Base-by-base conservation (phyloP, 2,797 vertebrate genomes). In the Cirrhinus mrigala region DNA sequence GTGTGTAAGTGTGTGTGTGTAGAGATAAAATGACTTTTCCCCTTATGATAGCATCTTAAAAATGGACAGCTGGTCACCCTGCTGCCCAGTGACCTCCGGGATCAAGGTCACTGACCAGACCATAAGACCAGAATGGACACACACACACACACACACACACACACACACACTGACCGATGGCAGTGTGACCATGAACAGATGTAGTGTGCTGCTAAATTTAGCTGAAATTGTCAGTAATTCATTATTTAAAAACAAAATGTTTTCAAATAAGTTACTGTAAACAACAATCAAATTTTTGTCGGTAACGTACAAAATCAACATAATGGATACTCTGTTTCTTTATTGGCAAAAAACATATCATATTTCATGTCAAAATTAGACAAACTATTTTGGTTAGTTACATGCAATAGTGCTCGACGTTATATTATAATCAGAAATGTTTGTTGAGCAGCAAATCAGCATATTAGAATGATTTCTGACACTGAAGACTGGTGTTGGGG, bases 61-160 rank as follows among this genome's bases (percentile, higher is more conserved):
- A 96, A 98, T 97, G 96, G 95, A 96, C 97, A 99, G 97, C 97
- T 99, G 97, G 96, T 96, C 91, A 95, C 95, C 97, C 97, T 98
- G 97, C 97, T 98, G 97, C 96, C 97, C 95, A 94, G 94, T 98
- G 97, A 98, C 96, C 97, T 95, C 94, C 96, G 95, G 94, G 96
- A 95, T 96, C 95, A 96, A 97, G 97, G 97, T 97, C 97, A 97
- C 96, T 96, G 96, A 95, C 94, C 96, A 94, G 94, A 90, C 91
- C 93, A 93, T 92, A 93, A 92, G 91, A 92, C 92, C 93, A 91
- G 91, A 92, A 93, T 93, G 69, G 68, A 87, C 85, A 86, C 40
- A 20, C 69, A 71, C 6, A 84, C 64, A 84, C 82, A 83, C 81
- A 77, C 86, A 87, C 73, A 82, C 81, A 77, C 77, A 82, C 50